Conservation (phyloP, 2,113 vertebrate species). For the Corythaeola cristata region DNA sequence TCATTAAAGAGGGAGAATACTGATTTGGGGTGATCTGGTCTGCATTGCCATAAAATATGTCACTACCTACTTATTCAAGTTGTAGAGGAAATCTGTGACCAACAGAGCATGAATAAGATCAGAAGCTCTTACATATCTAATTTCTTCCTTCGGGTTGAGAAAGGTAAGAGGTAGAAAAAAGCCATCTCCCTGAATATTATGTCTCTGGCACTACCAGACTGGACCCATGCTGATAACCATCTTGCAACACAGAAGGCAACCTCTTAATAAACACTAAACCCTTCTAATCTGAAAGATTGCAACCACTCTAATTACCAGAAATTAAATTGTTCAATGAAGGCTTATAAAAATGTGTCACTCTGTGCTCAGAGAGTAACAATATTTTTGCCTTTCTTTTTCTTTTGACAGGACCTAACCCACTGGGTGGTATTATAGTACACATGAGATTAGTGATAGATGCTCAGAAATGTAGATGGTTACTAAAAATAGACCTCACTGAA, state of each 20-base stretch:
- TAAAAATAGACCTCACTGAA: not conserved
- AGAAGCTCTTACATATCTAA: not conserved
- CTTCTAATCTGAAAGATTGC: slow-evolving; percentile 59
- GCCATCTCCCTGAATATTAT: not conserved
- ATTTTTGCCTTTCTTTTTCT: not conserved
- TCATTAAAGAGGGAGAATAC: not conserved
- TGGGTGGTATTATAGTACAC: not conserved
- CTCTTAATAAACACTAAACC: slow-evolving; percentile 68
- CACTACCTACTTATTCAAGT: not conserved
- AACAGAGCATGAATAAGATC: not conserved
- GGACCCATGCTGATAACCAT: slow-evolving; percentile 51
- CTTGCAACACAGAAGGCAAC: slow-evolving; percentile 57
- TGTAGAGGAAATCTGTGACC: not conserved
- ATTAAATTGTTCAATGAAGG: slow-evolving; percentile 33
- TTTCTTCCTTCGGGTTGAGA: not conserved
- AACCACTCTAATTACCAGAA: slow-evolving; percentile 51
- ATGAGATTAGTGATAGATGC: not conserved
- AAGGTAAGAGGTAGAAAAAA: not conserved
- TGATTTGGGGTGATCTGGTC: not conserved
- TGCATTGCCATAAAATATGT: not conserved
- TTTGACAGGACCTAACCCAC: not conserved
- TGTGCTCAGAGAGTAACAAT: not conserved
- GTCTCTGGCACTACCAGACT: not conserved
- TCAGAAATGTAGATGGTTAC: not conserved
- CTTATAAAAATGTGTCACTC: not conserved